Conservation (phyloP, 2,113 vertebrate species). For the Amphilophus citrinellus region DNA sequence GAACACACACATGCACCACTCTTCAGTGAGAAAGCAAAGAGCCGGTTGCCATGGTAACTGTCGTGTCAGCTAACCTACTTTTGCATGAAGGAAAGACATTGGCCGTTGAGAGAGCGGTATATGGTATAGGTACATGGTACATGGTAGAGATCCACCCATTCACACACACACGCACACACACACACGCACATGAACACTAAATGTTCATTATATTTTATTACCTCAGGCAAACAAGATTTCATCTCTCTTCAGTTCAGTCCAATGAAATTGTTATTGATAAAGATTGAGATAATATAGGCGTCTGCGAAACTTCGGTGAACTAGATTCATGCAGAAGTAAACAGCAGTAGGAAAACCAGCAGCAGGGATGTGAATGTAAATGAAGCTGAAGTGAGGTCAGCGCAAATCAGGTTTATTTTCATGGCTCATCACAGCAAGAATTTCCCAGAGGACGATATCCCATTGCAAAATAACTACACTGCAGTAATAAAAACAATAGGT, state of each 20-base stretch:
- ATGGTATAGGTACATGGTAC: slow-evolving; percentile 32
- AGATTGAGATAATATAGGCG: not conserved
- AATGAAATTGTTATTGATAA: not conserved
- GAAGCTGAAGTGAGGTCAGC: slow-evolving; percentile 1
- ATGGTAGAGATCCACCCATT: not conserved
- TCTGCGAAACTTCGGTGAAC: slow-evolving; percentile 8
- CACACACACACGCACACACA: not conserved
- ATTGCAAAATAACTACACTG: slow-evolving; percentile 21
- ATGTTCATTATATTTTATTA: slow-evolving; percentile 34
- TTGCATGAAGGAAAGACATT: slow-evolving; percentile 70
- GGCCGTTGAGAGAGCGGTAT: slow-evolving; percentile 55
- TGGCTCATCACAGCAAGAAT: slow-evolving; percentile 16
- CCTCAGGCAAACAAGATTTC: slow-evolving; percentile 3
- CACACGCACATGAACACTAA: not conserved
- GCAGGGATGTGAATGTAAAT: not conserved
- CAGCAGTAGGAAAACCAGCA: not conserved
- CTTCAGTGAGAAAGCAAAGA: slow-evolving; percentile 61
- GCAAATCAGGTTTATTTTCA: slow-evolving; percentile 11
- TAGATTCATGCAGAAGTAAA: not conserved
- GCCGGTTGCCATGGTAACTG: slow-evolving; percentile 78
- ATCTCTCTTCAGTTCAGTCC: not conserved
- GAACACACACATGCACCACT: slow-evolving; percentile 48
- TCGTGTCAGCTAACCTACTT: slow-evolving; percentile 78
- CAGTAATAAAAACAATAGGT: not conserved
- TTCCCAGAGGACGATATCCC: slow-evolving; percentile 5